Base-by-base conservation (phyloP, 2,797 vertebrate genomes). In the Pseudochaenichthys georgianus region DNA sequence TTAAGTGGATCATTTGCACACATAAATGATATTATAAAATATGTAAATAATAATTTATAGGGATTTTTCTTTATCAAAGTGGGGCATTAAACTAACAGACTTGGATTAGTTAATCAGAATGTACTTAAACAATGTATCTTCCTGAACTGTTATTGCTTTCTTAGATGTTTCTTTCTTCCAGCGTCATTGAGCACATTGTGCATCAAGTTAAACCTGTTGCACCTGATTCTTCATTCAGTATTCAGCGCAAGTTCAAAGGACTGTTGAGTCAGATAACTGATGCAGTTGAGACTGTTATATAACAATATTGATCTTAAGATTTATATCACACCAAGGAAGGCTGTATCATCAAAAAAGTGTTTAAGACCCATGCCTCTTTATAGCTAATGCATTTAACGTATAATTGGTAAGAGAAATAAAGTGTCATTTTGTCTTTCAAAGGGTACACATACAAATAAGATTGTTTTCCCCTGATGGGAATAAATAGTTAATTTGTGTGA, bases 261-360 rank as follows among this genome's bases (percentile, higher is more conserved):
- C 46, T 38, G 31, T 38, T 48, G 23, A 48, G 61, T 48, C 28
- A 63, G 16, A 48, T 7, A 47, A 48, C 60, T 31, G 43, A 31
- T 62, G 45, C 43, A 61, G 60, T n/a, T 34, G 34, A 34, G 45
- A 34, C 28, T n/a, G 43, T 62, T 62, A 31, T 21, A 47, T 16
- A 47, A 8, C n/a, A 60, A 15, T 62, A 31, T 38, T 23, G 28
- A 10, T 31, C 15, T 62, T n/a, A 28, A n/a, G 21, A 62, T 8
- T 31, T 11, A 48, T 31, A 62, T 16, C 23, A 63, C 5, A 13
- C 28, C 45, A 13, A 13, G 16, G 28, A 31, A 48, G 16, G 45
- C 23, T 47, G 10, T 9, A 31, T 48, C 10, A 48, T 45, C 23
- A n/a, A 31, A 62, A 62, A 62, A 0, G 11, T 16, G 21, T 28